Evolutionary conservation across 2,888 invertebrate species (phyloP).

Genomic region (Rhabditoides inermis): DNA sequence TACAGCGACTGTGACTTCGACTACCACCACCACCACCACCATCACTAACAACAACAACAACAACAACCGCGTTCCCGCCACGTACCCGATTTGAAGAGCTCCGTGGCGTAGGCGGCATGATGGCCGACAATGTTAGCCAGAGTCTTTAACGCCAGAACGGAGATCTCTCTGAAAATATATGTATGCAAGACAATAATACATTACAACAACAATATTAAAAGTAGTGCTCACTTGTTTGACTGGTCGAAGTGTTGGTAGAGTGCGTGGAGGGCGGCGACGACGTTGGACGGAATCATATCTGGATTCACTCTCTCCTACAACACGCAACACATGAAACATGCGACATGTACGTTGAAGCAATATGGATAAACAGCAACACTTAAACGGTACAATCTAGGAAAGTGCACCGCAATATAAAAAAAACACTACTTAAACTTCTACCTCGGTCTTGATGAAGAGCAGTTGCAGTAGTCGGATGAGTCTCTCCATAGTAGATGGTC

Average conservation of each 20-base stretch:
- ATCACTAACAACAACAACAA: too few species aligned
- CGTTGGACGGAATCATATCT: too few species aligned
- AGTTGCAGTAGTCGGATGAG: conserved; percentile 30
- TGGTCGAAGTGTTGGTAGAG: conserved; percentile 19
- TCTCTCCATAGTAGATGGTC: conserved; percentile 31
- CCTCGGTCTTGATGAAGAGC: conserved; percentile 30
- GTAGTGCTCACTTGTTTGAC: conserved; percentile 4
- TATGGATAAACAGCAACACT: too few species aligned
- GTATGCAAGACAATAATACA: too few species aligned
- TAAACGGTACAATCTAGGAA: too few species aligned
- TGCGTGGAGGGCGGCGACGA: conserved; percentile 21
- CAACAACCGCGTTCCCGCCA: neutral
- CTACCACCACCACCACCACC: neutral
- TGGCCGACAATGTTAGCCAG: conserved; percentile 36
- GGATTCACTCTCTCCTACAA: too few species aligned
- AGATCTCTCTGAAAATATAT: too few species aligned
- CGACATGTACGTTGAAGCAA: too few species aligned
- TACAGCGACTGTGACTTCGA: neutral
- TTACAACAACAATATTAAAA: too few species aligned
- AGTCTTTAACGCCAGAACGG: conserved; percentile 27
- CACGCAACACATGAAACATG: too few species aligned
- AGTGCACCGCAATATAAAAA: neutral
- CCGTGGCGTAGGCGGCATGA: conserved; percentile 26
- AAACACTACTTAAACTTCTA: neutral
- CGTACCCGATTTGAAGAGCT: conserved; percentile 23